Base-by-base conservation (phyloP, 2,888 invertebrate species). In the Pyrochroa serraticornis region DNA sequence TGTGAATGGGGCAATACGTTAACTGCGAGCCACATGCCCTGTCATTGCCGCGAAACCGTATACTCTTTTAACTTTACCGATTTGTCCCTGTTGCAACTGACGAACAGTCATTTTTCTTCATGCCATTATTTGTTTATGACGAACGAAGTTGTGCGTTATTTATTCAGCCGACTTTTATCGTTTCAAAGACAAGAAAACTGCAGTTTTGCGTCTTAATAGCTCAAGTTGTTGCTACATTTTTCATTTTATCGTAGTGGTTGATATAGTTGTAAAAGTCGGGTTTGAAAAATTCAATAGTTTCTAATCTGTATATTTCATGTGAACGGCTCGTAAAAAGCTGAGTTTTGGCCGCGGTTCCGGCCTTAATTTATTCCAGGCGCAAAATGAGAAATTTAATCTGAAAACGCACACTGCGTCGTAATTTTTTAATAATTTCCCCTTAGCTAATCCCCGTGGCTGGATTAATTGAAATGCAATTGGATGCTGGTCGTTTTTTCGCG, bases 271-370 rank as follows among this genome's bases (percentile, higher is more conserved):
- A 22, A 30, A 33, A 8, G 31, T 42, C 42, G 33, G 42, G 32
- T 10, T 13, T 13, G 8, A 10, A 30, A 44, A 45, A 44, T 22
- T 32, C 13, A 7, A 8, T n/a, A 33, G 30, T 22, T 31, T 35
- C 38, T 50, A 50, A 50, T 50, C 50, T 34, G 50, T 50, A 42
- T 43, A 35, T 50, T 50, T 14, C 50, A 42, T 50, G 50, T 30
- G 22, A 50, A 6, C 35, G 7, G 30, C 34, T 42, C 31, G 34
- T 42, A 48, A 48, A 48, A 48, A 3, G 5, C 22, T 39, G 0
- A 0, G 22, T 22, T 22, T 22, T 22, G 22, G 22, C 22, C 22
- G 22, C 39, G 2, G 10, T 39, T 39, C 10, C 13, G 39, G 12
- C 39, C 8, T 9, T 10, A 22, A 42, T 31, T 44, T 22, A 22